Evolutionary conservation across 2,888 invertebrate genomes (phyloP).

Genomic region (Homarus gammarus): DNA sequence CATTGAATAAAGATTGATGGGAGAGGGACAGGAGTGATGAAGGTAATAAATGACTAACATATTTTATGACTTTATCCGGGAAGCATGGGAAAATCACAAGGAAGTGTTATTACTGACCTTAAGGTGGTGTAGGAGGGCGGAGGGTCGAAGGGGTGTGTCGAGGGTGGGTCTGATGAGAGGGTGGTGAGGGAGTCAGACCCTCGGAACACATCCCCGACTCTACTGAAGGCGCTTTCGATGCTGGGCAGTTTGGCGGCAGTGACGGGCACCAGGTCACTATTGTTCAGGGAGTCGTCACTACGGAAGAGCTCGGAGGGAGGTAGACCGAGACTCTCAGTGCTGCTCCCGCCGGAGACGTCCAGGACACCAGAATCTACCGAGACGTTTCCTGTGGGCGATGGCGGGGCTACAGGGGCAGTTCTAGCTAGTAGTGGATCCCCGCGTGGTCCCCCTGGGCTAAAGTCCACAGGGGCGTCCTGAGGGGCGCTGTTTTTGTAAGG

Average conservation of each 20-base stretch:
- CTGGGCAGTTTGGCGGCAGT: slow-evolving; percentile 67
- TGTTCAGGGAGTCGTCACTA: slow-evolving; percentile 28
- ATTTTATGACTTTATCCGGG: too few species aligned
- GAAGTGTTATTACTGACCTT: slow-evolving; percentile 42
- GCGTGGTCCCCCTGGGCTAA: slow-evolving; percentile 61
- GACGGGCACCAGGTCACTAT: background rate
- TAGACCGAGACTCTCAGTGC: slow-evolving; percentile 54
- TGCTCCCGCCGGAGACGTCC: slow-evolving; percentile 58
- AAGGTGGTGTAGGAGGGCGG: slow-evolving; percentile 68
- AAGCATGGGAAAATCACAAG: background rate
- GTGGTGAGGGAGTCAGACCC: slow-evolving; percentile 24
- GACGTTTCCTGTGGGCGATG: slow-evolving; percentile 50
- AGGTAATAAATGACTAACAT: too few species aligned
- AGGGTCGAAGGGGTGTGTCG: slow-evolving; percentile 32
- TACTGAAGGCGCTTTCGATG: slow-evolving; percentile 73
- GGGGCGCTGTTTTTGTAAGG: slow-evolving; percentile 28
- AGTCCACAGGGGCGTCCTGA: slow-evolving; percentile 59
- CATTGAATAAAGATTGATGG: too few species aligned
- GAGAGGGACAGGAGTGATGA: too few species aligned
- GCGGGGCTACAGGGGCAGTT: slow-evolving; percentile 32
- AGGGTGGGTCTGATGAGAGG: background rate
- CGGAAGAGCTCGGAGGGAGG: slow-evolving; percentile 44
- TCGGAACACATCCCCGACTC: slow-evolving; percentile 68
- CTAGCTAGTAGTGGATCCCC: slow-evolving; percentile 54
- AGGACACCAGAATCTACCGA: slow-evolving; percentile 59